Conservation (phyloP, 2,113 vertebrate species). For the Pyxicephalus adspersus region DNA sequence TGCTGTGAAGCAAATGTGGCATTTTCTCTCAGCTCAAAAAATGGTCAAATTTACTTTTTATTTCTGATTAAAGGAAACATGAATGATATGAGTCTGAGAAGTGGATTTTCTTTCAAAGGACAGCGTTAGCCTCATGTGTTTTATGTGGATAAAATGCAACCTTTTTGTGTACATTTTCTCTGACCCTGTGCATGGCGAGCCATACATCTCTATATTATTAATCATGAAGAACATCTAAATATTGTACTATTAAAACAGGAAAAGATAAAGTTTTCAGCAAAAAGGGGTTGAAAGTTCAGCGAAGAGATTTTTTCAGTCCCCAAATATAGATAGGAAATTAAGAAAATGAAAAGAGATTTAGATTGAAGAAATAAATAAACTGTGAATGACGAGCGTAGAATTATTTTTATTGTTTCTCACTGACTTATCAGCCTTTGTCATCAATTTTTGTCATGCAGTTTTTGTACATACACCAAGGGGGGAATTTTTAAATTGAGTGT, state of each 20-base stretch:
- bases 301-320: constrained; percentile 32
- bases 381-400: neutral
- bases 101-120: constrained; percentile 59
- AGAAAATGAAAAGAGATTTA: constrained; percentile 20
- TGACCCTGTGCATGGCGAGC: constrained; percentile 33
- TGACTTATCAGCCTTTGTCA: too few species aligned
- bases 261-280: constrained; percentile 40
- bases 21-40: constrained; percentile 88
- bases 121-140: neutral
- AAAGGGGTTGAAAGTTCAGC: constrained; percentile 48
- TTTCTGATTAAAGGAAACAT: constrained; percentile 63
- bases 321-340: constrained; percentile 48
- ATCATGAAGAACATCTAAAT: constrained; percentile 48
- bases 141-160: constrained; percentile 5
- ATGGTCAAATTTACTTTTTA: constrained; percentile 87
- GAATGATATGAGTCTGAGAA: constrained; percentile 61
- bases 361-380: constrained; percentile 29
- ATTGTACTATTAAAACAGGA: constrained; percentile 44
- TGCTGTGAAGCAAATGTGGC: constrained; percentile 96
- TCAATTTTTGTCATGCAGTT: too few species aligned
- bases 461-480: too few species aligned
- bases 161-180: constrained; percentile 43
- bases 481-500: too few species aligned
- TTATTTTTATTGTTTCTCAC: neutral
- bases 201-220: constrained; percentile 40